Conservation (phyloP, 1,140 invertebrate species). For the Acromyrmex charruanus region DNA sequence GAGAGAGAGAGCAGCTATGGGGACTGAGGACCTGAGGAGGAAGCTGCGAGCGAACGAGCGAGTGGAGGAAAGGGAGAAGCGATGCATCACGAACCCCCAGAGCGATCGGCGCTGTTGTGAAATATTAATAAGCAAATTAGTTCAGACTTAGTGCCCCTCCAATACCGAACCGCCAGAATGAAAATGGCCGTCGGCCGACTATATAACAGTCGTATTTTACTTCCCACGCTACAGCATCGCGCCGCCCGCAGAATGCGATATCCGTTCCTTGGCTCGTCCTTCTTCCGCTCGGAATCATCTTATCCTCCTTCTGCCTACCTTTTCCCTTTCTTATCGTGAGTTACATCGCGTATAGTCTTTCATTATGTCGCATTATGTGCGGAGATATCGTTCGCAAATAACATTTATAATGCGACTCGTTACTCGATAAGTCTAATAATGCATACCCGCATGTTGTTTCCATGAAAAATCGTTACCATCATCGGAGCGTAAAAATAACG, state of each 20-base stretch:
- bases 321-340: not conserved
- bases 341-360: not conserved
- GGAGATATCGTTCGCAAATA: constrained; percentile 13
- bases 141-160: constrained; percentile 80
- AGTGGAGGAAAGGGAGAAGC: constrained; percentile 38
- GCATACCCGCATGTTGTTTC: constrained; percentile 31
- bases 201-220: constrained; percentile 82
- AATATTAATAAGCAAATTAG: constrained; percentile 86
- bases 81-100: constrained; percentile 80
- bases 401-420: constrained; percentile 41
- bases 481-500: constrained; percentile 33
- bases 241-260: constrained; percentile 71
- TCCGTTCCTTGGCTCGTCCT: constrained; percentile 67
- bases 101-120: constrained; percentile 83
- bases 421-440: not conserved
- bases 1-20: not conserved
- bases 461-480: constrained; percentile 49
- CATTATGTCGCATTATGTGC: constrained; percentile 11
- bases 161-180: constrained; percentile 77
- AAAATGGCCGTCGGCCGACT: constrained; percentile 78
- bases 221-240: constrained; percentile 78
- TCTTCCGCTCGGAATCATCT: constrained; percentile 42
- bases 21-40: not conserved
- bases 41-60: constrained; percentile 11
- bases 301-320: not conserved